phyloP scores from a whole-genome alignment of 2,888 invertebrate genomes.

The Lucinisca nassula region DNA sequence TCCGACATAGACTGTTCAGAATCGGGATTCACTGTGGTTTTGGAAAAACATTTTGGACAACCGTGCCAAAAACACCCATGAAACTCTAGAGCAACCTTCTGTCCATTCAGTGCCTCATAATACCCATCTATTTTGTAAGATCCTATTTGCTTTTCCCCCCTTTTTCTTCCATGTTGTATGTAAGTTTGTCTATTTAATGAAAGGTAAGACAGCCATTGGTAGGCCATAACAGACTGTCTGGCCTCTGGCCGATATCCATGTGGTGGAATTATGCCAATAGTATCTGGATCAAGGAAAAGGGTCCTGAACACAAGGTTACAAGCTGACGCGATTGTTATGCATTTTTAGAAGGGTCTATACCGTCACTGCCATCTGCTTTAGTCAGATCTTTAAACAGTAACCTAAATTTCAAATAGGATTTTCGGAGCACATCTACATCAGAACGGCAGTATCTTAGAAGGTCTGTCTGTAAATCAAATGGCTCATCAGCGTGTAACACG shows the following conservation, averaged over 20 bases:
- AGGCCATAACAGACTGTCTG: conserved; percentile 61
- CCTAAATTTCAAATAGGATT: conserved; percentile 55
- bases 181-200: conserved; percentile 1
- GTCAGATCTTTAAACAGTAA: conserved; percentile 43
- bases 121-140: conserved; percentile 34
- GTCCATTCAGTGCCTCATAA: background rate
- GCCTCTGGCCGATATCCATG: conserved; percentile 61
- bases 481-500: conserved; percentile 23
- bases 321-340: conserved; percentile 62
- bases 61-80: conserved; percentile 44
- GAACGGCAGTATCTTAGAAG: conserved; percentile 51
- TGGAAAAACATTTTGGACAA: background rate
- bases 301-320: conserved; percentile 57
- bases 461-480: conserved; percentile 46
- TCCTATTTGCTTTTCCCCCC: conserved; percentile 33
- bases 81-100: conserved; percentile 10
- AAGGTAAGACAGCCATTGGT: conserved; percentile 58
- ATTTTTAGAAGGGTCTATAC: conserved; percentile 53
- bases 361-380: conserved; percentile 42
- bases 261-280: conserved; percentile 60
- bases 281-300: conserved; percentile 40
- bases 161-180: conserved; percentile 44
- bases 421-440: conserved; percentile 54
- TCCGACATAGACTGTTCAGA: background rate
- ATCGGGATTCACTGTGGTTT: background rate